These are phyloP conservation scores for Pseudeuparius sepicola DNA, from an alignment of 2,888 invertebrate species.

Conservation along the genomic window DNA sequence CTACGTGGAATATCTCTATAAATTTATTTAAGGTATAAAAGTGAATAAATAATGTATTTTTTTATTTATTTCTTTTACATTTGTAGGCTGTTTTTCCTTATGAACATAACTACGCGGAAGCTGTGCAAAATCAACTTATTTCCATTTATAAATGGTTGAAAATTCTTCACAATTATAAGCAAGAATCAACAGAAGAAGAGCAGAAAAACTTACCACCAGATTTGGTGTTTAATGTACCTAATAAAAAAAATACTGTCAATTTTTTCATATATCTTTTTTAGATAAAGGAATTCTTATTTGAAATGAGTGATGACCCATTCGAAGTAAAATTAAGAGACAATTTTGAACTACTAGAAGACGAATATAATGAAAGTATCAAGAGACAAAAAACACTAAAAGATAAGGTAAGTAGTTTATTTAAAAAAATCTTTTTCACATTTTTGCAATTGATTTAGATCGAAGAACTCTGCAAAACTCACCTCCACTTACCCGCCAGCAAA, in stretches of 20 bases:
- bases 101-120: constrained; percentile 78
- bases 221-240: constrained; percentile 69
- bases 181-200: constrained; percentile 47
- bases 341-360: constrained; percentile 89
- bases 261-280: constrained; percentile 39
- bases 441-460: constrained; percentile 42
- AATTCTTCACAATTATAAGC: constrained; percentile 71
- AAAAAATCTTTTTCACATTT: too few species aligned
- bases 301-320: constrained; percentile 96
- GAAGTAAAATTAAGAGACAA: constrained; percentile 94
- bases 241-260: too few species aligned
- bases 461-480: constrained; percentile 71
- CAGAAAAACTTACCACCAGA: constrained; percentile 62
- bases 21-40: constrained; percentile 46
- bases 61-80: constrained; percentile 12
- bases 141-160: constrained; percentile 92
- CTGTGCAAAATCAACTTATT: constrained; percentile 81
- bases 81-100: constrained; percentile 63
- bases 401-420: constrained; percentile 58
- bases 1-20: constrained; percentile 55
- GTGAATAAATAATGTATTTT: too few species aligned
- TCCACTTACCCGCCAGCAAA: constrained; percentile 74
- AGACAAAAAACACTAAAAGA: constrained; percentile 80
- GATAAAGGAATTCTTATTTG: constrained; percentile 80
- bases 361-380: constrained; percentile 88